These are phyloP conservation scores for Drosophila imparisetae DNA, from an alignment of 2,888 invertebrate species.

Conservation along the genomic window DNA sequence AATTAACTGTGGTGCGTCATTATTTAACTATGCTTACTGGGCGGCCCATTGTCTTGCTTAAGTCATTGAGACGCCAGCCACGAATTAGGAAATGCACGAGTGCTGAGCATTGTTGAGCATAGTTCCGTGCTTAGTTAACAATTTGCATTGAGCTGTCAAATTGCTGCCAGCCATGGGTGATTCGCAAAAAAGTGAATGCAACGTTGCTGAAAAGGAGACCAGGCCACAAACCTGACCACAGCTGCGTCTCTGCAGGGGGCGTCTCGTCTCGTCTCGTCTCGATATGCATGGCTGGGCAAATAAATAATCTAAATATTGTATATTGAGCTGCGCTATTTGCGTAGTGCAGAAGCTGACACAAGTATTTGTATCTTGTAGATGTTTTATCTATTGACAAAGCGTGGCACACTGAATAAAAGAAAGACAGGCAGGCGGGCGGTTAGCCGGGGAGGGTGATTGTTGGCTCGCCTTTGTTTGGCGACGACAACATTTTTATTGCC, in stretches of 20 bases:
- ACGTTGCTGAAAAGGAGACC: constrained; percentile 9
- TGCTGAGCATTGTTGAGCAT: constrained; percentile 12
- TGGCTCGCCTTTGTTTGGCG: constrained; percentile 69
- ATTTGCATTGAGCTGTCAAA: constrained; percentile 54
- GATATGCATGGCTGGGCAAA: constrained; percentile 31
- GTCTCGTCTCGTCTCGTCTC: neutral
- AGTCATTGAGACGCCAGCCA: neutral
- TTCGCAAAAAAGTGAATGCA: constrained; percentile 26
- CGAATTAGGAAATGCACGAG: neutral
- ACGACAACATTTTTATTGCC: constrained; percentile 69
- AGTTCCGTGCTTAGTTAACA: constrained; percentile 22
- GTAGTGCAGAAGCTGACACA: constrained; percentile 7
- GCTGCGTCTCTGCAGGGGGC: neutral
- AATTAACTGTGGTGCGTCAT: neutral
- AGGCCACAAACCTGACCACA: constrained; percentile 3
- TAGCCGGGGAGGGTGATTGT: neutral
- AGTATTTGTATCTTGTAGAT: constrained; percentile 59
- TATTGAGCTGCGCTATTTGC: constrained; percentile 41
- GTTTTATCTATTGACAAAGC: constrained; percentile 73
- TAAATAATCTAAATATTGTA: constrained; percentile 58
- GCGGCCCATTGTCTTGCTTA: neutral
- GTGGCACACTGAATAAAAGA: constrained; percentile 26
- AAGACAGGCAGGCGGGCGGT: neutral
- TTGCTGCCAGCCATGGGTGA: constrained; percentile 20
- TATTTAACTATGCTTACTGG: neutral